Evolutionary conservation across 2,888 invertebrate genomes (phyloP), one percentile per base, ranked within the genome.

Genomic region (Campoletis raptor): DNA sequence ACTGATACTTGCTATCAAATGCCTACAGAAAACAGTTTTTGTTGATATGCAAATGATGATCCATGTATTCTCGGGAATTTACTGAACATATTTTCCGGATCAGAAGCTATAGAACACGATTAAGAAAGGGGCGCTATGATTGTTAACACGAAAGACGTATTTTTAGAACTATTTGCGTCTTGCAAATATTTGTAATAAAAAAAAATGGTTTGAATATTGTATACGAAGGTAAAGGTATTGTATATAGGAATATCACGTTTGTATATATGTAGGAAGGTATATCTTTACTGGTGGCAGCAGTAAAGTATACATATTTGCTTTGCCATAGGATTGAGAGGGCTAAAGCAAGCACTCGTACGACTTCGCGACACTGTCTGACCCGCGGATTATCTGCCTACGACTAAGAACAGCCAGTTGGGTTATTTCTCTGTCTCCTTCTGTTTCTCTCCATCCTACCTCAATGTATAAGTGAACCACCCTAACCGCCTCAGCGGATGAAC

Each of bases 331-430:
- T 80, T 82, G 66, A 70, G 80, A 80, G 76, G 86, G 89, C 90
- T 91, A 90, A 87, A 91, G 91, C 91, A 92, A 91, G 79, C 74
- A 92, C 91, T 93, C 90, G 90, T 92, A 92, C 87, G 94, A 93
- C 93, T 94, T 94, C 94, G 88, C 91, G 91, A 92, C 92, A 92
- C 92, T 91, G 94, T 93, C 94, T 93, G 93, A 93, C 94, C 93
- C 92, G 90, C 89, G 93, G 94, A 94, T 94, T 94, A 94, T 93
- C 93, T 91, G 92, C 92, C 93, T 93, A 93, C 85, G 89, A 81
- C 89, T 90, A 90, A 88, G 87, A 87, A 86, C 86, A 87, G 89
- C 85, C 85, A 87, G 86, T 88, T 86, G 89, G 90, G 91, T 91
- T 92, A 91, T 92, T 92, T 90, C 88, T 85, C 87, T 87, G 85